Base-by-base conservation (phyloP, 64 coral and sea anemone genomes). In the Astreopora myriophthalma region DNA sequence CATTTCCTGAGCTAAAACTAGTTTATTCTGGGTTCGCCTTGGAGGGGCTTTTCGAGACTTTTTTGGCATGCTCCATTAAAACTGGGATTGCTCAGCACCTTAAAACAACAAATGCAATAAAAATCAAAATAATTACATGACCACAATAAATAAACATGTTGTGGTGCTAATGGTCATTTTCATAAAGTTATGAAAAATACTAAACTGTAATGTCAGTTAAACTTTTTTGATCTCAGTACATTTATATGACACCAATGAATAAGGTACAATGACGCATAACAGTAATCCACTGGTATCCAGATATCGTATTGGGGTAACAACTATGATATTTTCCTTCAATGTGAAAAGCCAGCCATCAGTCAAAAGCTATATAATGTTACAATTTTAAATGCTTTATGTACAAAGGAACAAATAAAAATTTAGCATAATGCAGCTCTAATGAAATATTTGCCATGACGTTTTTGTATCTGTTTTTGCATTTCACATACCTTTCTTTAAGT, bases 301-400 rank as follows among this genome's bases (percentile, higher is more conserved):
- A 66, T 66, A 24, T 66, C 27, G 62, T 66, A 66, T 66, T 66
- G 62, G 62, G 62, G 67, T 71, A 71, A 71, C 67, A 30, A 32
- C 29, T 30, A 44, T 44, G 40, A 3, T 44, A 44, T 44, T 34
- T 71, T 71, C 67, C 67, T 71, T 71, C 28, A 8, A 71, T 32
- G 67, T 71, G 67, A 71, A 71, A 71, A 71, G 67, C 67, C 67
- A 33, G 0, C 67, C 67, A 11, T 31, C 67, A 71, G 67, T 71
- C 67, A 71, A 71, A 71, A 71, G 67, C 67, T 71, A 71, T 71
- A 44, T 44, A 44, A 44, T 44, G 67, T 71, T 71, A 71, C 67
- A 71, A 71, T 71, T 71, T 71, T 71, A 71, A 71, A 33, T 44
- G 1, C 24, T 33, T 71, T 30, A 71, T 71, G 67, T 71, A 71